A percentile compares a stretch with the other conserved stretches of the same genome.
These are phyloP conservation scores for Pampusana beccarii DNA, from an alignment of 2,113 vertebrate species.

Conservation along the genomic window DNA sequence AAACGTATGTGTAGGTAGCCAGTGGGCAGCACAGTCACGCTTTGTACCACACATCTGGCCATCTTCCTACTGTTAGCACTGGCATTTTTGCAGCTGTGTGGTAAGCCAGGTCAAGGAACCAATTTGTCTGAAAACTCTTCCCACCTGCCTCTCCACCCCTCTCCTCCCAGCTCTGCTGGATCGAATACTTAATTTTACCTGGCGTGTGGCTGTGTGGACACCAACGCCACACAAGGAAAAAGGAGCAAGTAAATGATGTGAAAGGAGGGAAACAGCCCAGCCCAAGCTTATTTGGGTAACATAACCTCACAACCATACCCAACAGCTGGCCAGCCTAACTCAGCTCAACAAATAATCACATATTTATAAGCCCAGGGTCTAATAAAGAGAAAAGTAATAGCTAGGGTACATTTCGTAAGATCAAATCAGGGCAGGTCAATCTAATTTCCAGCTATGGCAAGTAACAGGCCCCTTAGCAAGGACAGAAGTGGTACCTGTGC, in stretches of 20 bases:
- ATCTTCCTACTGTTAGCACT: background rate
- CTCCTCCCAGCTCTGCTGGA: background rate
- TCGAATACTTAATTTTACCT: background rate
- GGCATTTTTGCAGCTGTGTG: background rate
- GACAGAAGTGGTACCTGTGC: fast-evolving
- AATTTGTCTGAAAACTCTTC: background rate
- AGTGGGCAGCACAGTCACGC: background rate
- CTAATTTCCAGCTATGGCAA: background rate
- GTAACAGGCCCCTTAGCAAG: background rate
- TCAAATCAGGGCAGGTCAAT: background rate
- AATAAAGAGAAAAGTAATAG: background rate
- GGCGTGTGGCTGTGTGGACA: background rate
- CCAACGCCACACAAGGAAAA: background rate
- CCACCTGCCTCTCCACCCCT: background rate
- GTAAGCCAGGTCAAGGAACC: background rate
- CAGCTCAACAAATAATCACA: background rate
- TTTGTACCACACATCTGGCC: background rate
- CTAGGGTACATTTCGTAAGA: background rate
- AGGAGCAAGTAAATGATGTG: background rate
- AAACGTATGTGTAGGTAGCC: background rate
- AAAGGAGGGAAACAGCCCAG: background rate
- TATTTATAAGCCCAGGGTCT: background rate
- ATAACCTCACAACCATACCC: fast-evolving
- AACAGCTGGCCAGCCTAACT: background rate
- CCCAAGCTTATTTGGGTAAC: background rate